phyloP scores from a whole-genome alignment of 2,797 vertebrate genomes.

The Arctocebus calabarensis region DNA sequence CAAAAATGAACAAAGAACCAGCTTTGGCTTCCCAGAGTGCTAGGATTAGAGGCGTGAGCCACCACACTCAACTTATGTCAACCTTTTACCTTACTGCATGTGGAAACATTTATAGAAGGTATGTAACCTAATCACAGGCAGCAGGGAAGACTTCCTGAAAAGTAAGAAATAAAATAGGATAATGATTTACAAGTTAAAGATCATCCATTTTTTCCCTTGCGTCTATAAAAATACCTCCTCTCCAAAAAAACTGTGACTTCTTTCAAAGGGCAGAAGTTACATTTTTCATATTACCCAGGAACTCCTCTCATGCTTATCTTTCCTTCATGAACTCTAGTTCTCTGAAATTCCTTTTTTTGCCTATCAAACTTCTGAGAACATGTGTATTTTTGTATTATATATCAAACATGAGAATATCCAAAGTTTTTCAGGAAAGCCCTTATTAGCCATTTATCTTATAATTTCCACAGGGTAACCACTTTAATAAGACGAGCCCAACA shows the following conservation, averaged over 20 bases:
- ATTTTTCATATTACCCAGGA: background rate
- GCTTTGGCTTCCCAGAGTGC: too few relatives aligned
- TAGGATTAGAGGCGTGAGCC: too few relatives aligned
- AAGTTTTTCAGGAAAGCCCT: background rate
- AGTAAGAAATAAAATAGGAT: constrained; percentile 39
- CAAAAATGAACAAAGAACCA: too few relatives aligned
- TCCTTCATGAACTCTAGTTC: background rate
- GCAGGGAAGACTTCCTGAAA: background rate
- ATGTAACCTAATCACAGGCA: background rate
- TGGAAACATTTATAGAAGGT: constrained; percentile 12
- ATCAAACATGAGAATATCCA: background rate
- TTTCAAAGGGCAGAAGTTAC: background rate
- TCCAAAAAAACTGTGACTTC: background rate
- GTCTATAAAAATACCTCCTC: background rate
- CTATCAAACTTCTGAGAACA: background rate
- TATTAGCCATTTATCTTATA: background rate
- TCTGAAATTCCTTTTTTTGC: background rate
- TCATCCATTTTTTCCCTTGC: background rate
- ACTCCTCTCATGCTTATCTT: background rate
- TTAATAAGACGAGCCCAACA: background rate
- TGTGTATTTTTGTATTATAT: background rate
- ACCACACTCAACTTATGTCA: background rate
- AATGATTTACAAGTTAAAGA: constrained; percentile 3
- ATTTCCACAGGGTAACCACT: background rate
- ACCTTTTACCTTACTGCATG: background rate